Conservation (phyloP, 2,888 invertebrate species). For the Oxystoma pomonae region DNA sequence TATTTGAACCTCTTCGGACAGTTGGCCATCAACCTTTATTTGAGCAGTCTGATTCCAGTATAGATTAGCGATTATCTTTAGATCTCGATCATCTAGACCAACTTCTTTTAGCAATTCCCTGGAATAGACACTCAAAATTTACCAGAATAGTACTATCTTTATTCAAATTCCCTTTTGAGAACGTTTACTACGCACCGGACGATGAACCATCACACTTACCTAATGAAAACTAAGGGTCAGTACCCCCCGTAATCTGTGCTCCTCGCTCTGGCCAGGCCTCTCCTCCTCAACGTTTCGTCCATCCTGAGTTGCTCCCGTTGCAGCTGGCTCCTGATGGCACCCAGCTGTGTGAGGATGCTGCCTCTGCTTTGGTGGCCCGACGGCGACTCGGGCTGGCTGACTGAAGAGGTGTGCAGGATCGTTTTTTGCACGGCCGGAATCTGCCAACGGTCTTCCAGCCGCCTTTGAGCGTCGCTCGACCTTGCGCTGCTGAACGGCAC, state of each 20-base stretch:
- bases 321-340: constrained; percentile 63
- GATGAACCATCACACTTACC: no score
- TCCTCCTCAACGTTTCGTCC: constrained; percentile 49
- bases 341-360: constrained; percentile 63
- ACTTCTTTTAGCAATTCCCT: no score
- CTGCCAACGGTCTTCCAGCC: constrained; percentile 53
- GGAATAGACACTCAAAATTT: no score
- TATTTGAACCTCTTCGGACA: no score
- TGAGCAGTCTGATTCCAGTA: no score
- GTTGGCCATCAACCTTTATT: no score
- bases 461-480: constrained; percentile 38
- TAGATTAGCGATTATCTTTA: no score
- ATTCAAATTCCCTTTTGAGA: no score
- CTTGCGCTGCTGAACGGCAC: constrained; percentile 42
- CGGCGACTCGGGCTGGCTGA: constrained; percentile 36
- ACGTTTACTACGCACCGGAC: no score
- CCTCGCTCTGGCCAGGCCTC: constrained; percentile 44
- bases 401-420: constrained; percentile 2
- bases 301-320: constrained; percentile 62
- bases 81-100: no score
- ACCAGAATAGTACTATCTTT: no score
- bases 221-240: constrained; percentile 25
- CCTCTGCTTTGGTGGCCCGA: constrained; percentile 47
- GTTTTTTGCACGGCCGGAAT: constrained; percentile 61
- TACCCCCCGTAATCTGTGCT: constrained; percentile 42